Conservation (phyloP, 2,113 vertebrate species). For the Glaucidium brasilianum region DNA sequence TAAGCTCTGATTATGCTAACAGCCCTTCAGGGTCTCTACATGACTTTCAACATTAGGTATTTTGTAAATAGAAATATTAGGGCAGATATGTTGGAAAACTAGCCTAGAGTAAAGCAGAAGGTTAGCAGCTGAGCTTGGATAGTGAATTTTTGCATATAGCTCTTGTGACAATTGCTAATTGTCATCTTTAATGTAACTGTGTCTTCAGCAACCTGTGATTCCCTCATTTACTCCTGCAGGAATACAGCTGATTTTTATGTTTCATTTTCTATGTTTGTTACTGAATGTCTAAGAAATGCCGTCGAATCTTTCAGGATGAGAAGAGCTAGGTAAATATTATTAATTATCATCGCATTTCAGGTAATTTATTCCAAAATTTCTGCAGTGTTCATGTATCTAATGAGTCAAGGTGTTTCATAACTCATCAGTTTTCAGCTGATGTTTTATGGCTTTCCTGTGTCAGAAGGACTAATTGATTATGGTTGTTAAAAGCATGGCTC, state of each 20-base stretch:
- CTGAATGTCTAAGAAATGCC: not conserved
- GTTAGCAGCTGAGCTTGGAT: not conserved
- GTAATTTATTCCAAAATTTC: constrained; percentile 17
- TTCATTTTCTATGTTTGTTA: not conserved
- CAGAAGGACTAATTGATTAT: not conserved
- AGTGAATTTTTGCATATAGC: not conserved
- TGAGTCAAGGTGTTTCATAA: constrained; percentile 21
- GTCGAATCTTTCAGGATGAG: not conserved
- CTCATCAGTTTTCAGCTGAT: constrained; percentile 9
- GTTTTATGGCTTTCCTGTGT: constrained; percentile 1
- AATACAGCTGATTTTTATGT: not conserved
- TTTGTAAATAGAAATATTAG: not conserved
- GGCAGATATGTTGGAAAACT: not conserved
- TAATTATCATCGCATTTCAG: constrained; percentile 2
- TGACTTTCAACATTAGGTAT: not conserved
- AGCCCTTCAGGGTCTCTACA: not conserved
- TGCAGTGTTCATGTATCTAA: not conserved
- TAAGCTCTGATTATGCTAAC: not conserved
- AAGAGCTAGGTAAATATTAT: not conserved
- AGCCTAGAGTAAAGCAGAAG: constrained; percentile 1
- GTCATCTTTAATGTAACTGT: not conserved
- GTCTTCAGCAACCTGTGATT: not conserved
- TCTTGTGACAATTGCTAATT: not conserved
- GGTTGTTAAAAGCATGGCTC: not conserved
- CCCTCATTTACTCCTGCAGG: not conserved